A percentile compares a stretch with the other conserved stretches of the same genome.
Conservation (phyloP, 37 sponge, comb jelly and placozoan genomes). For the Eunapius fragilis region DNA sequence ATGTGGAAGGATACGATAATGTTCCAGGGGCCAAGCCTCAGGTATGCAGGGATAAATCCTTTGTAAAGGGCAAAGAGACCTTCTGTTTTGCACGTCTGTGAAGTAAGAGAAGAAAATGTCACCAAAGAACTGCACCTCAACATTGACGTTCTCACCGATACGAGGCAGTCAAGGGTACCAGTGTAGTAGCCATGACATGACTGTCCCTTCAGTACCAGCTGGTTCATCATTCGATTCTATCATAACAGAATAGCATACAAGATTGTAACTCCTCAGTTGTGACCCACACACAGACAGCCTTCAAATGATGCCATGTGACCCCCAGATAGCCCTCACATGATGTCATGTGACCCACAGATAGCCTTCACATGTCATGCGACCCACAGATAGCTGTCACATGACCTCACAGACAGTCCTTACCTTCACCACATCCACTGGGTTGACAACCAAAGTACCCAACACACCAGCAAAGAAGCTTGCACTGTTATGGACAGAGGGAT, state of each 20-base stretch:
- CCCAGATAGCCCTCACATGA: too few species aligned
- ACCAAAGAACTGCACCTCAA: neutral
- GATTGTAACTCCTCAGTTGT: too few species aligned
- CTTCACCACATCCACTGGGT: slow-evolving; percentile 92
- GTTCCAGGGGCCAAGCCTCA: slow-evolving; percentile 94
- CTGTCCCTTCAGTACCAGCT: slow-evolving; percentile 25
- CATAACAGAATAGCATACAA: neutral
- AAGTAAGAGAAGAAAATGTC: neutral
- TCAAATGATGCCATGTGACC: too few species aligned
- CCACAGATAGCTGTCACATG: neutral
- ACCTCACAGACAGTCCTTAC: slow-evolving; percentile 8
- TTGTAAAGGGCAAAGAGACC: slow-evolving; percentile 84
- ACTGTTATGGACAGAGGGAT: slow-evolving; percentile 8
- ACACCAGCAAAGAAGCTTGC: slow-evolving; percentile 80
- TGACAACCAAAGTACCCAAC: slow-evolving; percentile 68
- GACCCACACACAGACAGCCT: too few species aligned
- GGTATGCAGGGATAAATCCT: slow-evolving; percentile 88
- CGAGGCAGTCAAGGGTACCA: slow-evolving; percentile 71
- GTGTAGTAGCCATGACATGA: slow-evolving; percentile 46
- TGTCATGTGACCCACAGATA: too few species aligned
- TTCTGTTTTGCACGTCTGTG: slow-evolving; percentile 79
- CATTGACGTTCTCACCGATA: slow-evolving; percentile 52
- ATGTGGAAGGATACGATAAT: slow-evolving; percentile 78
- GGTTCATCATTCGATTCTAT: slow-evolving; percentile 91
- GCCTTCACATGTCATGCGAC: too few species aligned